Conservation (phyloP, 2,888 invertebrate genomes). For the Leptothorax acervorum region DNA sequence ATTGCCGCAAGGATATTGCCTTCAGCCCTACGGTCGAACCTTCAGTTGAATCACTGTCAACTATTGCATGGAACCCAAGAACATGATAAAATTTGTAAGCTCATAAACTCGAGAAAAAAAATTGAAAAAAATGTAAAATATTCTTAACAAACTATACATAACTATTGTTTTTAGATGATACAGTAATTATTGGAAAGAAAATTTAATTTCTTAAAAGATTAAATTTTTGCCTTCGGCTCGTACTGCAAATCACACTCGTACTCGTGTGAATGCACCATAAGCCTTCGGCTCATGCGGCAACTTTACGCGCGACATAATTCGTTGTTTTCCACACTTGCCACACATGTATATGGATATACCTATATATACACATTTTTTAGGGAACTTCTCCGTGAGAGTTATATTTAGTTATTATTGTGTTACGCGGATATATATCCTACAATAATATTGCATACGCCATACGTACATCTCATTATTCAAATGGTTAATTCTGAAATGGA, state of each 20-base stretch:
- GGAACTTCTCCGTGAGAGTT: not conserved
- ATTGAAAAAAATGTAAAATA: no score
- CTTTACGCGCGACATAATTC: no score
- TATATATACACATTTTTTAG: no score
- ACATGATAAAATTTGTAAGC: not conserved
- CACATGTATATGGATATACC: no score
- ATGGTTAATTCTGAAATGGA: not conserved
- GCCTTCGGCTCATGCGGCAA: no score
- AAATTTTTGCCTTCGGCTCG: no score
- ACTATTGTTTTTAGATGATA: no score
- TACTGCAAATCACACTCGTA: no score
- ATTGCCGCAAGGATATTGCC: not conserved
- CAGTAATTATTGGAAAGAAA: not conserved
- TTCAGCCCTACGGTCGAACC: not conserved
- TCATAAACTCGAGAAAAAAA: not conserved
- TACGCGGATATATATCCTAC: not conserved
- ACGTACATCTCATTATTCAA: no score
- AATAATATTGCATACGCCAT: constrained; percentile 1
- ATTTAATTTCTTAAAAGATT: not conserved
- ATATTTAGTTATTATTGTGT: not conserved
- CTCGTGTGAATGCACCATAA: no score
- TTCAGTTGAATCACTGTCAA: not conserved
- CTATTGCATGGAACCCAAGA: not conserved
- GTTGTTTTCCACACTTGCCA: no score
- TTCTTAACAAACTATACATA: no score